Evolutionary conservation across 1,140 invertebrate species (phyloP).

Genomic region (Chironomus striatipennis): DNA sequence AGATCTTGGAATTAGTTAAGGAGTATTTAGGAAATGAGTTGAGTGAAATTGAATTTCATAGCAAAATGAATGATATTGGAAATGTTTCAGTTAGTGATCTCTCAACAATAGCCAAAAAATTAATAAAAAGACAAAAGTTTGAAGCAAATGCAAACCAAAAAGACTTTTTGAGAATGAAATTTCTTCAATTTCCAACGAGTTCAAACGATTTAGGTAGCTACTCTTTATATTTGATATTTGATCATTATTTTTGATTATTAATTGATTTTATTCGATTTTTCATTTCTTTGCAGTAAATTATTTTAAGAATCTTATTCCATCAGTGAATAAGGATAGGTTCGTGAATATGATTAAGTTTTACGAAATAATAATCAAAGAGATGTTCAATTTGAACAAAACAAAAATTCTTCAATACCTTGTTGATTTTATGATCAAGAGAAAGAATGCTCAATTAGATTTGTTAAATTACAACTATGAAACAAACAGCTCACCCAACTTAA

Average conservation of each 20-base stretch:
- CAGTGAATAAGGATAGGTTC: not conserved
- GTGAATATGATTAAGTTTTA: not conserved
- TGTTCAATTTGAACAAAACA: not conserved
- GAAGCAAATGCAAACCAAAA: not conserved
- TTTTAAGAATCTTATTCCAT: constrained; percentile 11
- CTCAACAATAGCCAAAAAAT: not conserved
- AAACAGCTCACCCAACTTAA: not conserved
- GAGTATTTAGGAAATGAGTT: not conserved
- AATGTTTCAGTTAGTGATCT: not conserved
- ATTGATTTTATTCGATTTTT: not conserved
- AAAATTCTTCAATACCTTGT: not conserved
- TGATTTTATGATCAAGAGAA: constrained; percentile 4
- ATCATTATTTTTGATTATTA: not conserved
- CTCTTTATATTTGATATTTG: too few species aligned
- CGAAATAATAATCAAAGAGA: constrained; percentile 4
- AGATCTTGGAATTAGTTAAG: not conserved
- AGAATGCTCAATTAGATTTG: not conserved
- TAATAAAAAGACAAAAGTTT: constrained; percentile 1
- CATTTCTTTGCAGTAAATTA: not conserved
- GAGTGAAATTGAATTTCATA: not conserved
- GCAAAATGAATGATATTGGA: not conserved
- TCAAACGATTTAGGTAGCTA: not conserved
- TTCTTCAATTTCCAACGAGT: not conserved
- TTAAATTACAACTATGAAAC: not conserved
- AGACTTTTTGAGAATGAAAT: not conserved